Base-by-base conservation (phyloP, 2,797 vertebrate genomes). In the Dallia pectoralis region DNA sequence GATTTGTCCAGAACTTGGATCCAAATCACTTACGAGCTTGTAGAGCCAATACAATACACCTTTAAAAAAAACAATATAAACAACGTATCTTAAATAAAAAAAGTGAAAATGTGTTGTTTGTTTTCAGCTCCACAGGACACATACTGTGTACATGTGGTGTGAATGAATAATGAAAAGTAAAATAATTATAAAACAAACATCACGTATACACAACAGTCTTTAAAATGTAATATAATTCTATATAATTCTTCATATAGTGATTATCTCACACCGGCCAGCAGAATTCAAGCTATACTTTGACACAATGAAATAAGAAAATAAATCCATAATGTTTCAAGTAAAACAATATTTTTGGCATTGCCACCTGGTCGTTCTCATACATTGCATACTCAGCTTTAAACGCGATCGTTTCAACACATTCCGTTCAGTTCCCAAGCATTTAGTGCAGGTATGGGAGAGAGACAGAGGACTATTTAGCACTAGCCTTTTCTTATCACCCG, bases 221-320 rank as follows among this genome's bases (percentile, higher is more conserved):
- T 22, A 9, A 22, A 18, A 51, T 56, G 3, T n/a, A 27, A 56
- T 56, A 11, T 9, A 56, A 59, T 59, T 14, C 40, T 64, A 32
- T 66, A 73, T 74, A 82, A 80, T 71, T n/a, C 75, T 32, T 80
- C 80, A 78, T 80, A 71, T 88, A 87, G 85, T 81, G 83, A 89
- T 76, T 75, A 80, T 86, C 84, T 81, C 74, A 89, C 84, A 89
- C 91, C 92, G 91, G 82, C 91, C 92, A 92, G 90, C 92, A 93
- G 92, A 92, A 91, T 90, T 87, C 77, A 89, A 82, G 81, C 77
- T 89, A 11, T 59, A 79, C 91, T 90, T 81, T 83, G 44, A 87
- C 79, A 85, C 69, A 69, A 73, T 79, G 81, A 86, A 87, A 91
- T 92, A 90, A 85, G 87, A 93, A 93, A 93, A 92, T 91, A 92